Base-by-base conservation (phyloP, 1,140 invertebrate genomes). In the Lepidotrigona ventralis region DNA sequence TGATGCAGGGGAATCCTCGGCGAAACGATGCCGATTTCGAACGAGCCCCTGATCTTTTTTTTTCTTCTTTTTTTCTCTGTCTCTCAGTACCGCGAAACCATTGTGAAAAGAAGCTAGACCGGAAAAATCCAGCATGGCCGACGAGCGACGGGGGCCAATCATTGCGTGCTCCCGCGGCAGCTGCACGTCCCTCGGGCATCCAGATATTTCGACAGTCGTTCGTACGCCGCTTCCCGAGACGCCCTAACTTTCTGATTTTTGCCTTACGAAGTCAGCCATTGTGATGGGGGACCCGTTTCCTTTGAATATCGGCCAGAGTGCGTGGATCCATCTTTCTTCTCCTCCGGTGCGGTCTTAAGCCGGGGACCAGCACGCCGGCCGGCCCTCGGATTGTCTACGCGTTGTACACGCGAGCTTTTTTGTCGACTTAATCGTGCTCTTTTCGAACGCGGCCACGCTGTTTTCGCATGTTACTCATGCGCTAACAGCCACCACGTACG, bases 161-260 rank as follows among this genome's bases (percentile, higher is more conserved):
- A 83, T 85, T 84, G 91, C 80, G 88, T 87, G 83, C 85, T 84
- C 6, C 78, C 74, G 86, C 90, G 91, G 92, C 94, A 94, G 93
- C 93, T 94, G 94, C 92, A 87, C 92, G 91, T 94, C 93, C 91
- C 92, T 86, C 87, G 83, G 58, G 84, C 81, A 87, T 84, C 83
- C 83, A 89, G 88, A 90, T 82, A 74, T 58, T 77, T 87, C 84
- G 89, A 85, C 90, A 75, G 79, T 81, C 53, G 80, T 85, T 83
- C 85, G 82, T 86, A 89, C 69, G 56, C 79, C 75, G 84, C 79
- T 75, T 60, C 64, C 39, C 58, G 83, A 79, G 86, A 89, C 79
- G 74, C 91, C 90, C 93, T 94, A 94, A 91, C 93, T 94, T 94
- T 94, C 91, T 94, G 93, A 94, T 94, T 94, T 94, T 94, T 94